Conservation (phyloP, 2,888 invertebrate species). For the Abrostola tripartita region DNA sequence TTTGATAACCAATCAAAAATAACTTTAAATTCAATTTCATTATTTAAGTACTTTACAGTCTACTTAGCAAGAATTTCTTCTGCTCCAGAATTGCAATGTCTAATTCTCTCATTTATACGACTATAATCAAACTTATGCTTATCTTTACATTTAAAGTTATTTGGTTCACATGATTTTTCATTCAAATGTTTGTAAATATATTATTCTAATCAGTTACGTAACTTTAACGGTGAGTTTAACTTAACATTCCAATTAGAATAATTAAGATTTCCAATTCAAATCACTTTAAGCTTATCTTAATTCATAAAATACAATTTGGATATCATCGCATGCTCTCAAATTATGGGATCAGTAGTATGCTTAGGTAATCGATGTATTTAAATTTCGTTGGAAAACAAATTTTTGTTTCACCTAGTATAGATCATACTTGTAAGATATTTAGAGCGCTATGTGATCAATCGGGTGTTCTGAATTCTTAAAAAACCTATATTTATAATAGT, state of each 20-base stretch:
- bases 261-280: slow-evolving; percentile 48
- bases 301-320: slow-evolving; percentile 31
- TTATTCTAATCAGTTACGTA: slow-evolving; percentile 42
- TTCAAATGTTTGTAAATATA: slow-evolving; percentile 33
- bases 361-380: slow-evolving; percentile 21
- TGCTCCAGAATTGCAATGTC: too few relatives aligned
- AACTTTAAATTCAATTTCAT: not conserved
- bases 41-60: not conserved
- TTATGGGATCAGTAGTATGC: slow-evolving; percentile 28
- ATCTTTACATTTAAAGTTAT: slow-evolving; percentile 8
- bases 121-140: too few relatives aligned
- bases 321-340: slow-evolving; percentile 26
- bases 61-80: too few relatives aligned
- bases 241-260: slow-evolving; percentile 42
- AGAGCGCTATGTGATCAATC: too few relatives aligned
- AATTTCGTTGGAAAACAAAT: slow-evolving; percentile 2
- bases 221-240: slow-evolving; percentile 27
- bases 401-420: not conserved
- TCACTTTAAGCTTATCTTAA: slow-evolving; percentile 25
- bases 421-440: too few relatives aligned
- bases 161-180: slow-evolving; percentile 44
- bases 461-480: not conserved
- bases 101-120: too few relatives aligned
- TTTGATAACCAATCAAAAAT: too few relatives aligned
- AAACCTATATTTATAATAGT: too few relatives aligned